These are phyloP conservation scores for Amphimallon solstitiale DNA, from an alignment of 2,888 invertebrate genomes.

Conservation along the genomic window DNA sequence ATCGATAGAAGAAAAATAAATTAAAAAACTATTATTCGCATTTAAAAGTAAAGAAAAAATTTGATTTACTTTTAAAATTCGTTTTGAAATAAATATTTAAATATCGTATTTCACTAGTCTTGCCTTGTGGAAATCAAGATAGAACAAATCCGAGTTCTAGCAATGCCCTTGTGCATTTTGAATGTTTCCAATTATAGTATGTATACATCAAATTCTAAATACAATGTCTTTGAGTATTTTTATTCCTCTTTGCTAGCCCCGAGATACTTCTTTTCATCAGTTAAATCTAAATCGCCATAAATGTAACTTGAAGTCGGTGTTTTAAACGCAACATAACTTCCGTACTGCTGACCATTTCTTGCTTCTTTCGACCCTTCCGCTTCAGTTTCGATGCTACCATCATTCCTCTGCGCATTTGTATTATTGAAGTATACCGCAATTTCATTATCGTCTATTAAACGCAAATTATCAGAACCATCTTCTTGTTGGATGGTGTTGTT, in stretches of 20 bases:
- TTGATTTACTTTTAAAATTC: constrained; percentile 5
- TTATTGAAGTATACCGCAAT: constrained; percentile 69
- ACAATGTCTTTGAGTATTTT: constrained; percentile 2
- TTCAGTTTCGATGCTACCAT: constrained; percentile 35
- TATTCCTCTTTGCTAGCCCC: not conserved
- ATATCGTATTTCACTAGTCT: not conserved
- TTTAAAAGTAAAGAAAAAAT: too few relatives aligned
- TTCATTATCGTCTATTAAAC: constrained; percentile 68
- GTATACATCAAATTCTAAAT: not conserved
- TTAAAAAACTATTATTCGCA: too few relatives aligned
- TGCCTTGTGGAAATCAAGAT: not conserved
- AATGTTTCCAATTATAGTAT: not conserved
- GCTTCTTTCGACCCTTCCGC: constrained; percentile 43
- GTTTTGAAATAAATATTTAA: constrained; percentile 5
- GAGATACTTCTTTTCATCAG: constrained; percentile 1
- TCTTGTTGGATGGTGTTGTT: constrained; percentile 24
- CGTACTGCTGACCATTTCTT: constrained; percentile 53
- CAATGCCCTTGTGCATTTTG: not conserved
- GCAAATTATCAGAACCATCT: constrained; percentile 48
- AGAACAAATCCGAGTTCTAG: not conserved
- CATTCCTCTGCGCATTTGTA: constrained; percentile 43
- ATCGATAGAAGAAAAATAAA: too few relatives aligned
- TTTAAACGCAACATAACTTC: constrained; percentile 55
- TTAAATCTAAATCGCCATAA: constrained; percentile 44
- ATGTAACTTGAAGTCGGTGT: constrained; percentile 51